Evolutionary conservation across 2,797 vertebrate genomes (phyloP).

Genomic region (Gallinago nigripennis): DNA sequence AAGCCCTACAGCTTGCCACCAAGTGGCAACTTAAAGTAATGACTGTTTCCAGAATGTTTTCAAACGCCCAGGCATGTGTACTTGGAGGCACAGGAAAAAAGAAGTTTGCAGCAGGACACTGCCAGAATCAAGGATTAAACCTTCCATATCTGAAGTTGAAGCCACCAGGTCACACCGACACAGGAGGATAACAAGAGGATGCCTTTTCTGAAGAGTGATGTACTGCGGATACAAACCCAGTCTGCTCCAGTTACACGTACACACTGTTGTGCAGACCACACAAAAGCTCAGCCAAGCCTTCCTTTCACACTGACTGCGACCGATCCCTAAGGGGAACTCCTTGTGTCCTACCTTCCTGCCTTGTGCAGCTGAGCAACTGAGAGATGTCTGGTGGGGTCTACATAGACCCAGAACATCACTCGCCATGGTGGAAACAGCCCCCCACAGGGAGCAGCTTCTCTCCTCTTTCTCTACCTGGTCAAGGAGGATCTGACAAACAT

Average conservation of each 20-base stretch:
- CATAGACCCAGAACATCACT: not conserved
- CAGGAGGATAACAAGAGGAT: not conserved
- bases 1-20: not conserved
- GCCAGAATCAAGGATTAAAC: not conserved
- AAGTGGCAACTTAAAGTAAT: not conserved
- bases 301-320: not conserved
- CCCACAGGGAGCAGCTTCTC: not conserved
- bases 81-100: not conserved
- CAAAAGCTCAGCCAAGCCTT: not conserved
- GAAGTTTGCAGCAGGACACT: not conserved
- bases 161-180: not conserved
- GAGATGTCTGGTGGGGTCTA: not conserved
- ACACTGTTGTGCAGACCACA: not conserved
- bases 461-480: conserved; percentile 85
- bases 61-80: not conserved
- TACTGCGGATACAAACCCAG: not conserved
- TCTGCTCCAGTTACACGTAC: not conserved
- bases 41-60: not conserved
- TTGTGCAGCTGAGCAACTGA: not conserved
- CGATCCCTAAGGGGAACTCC: not conserved
- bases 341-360: not conserved
- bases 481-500: conserved; percentile 96
- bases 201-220: not conserved
- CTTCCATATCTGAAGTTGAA: not conserved
- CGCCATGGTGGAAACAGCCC: not conserved